Evolutionary conservation across 2,113 vertebrate genomes (phyloP), one percentile per base, ranked within the genome.

Genomic region (Myiozetetes cayanensis): DNA sequence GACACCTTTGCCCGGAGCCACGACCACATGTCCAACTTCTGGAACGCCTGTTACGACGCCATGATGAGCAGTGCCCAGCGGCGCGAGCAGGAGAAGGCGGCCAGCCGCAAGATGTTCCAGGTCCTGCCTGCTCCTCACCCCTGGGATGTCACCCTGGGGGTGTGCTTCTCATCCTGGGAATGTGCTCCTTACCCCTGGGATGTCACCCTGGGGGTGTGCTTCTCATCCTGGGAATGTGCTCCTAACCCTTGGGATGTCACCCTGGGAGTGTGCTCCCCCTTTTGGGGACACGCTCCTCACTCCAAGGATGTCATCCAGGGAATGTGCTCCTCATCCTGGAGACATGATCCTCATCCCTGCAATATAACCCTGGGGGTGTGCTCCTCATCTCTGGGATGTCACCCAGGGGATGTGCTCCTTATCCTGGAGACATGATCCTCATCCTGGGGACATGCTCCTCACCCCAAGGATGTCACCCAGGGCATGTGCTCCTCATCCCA

Each of bases 11-110:
- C 98, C 22, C 98, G 98, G 96, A 99, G 99, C 94, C 99, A 99
- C 1, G 98, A 99, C 95, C 99, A 99, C 95, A 99, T 99, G 99
- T 99, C 99, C 22, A 98, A 98, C 67, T 99, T 99, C 97, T 99
- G 99, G 99, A 99, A 99, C 14, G 98, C 99, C 43, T 99, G 99
- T 87, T 99, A 99, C 1, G 99, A 99, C 13, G 98, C 98, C 62
- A 98, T 99, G 76, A 99, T 99, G 99, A 99, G 98, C 97, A 98
- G 98, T 3, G 98, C 98, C 3, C 97, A 98, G 78, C 98, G 95
- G 52, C 93, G 98, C 15, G 98, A 99, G 94, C 98, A 98, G 71
- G 99, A 99, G 75, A 97, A 97, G 50, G 96, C 97, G 0, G 97
- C 98, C 68, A 98, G 98, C 96, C 96, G 98, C 55, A 97, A 94